These are phyloP conservation scores for Rhinichthys klamathensis DNA, from an alignment of 2,113 vertebrate species.

Conservation along the genomic window DNA sequence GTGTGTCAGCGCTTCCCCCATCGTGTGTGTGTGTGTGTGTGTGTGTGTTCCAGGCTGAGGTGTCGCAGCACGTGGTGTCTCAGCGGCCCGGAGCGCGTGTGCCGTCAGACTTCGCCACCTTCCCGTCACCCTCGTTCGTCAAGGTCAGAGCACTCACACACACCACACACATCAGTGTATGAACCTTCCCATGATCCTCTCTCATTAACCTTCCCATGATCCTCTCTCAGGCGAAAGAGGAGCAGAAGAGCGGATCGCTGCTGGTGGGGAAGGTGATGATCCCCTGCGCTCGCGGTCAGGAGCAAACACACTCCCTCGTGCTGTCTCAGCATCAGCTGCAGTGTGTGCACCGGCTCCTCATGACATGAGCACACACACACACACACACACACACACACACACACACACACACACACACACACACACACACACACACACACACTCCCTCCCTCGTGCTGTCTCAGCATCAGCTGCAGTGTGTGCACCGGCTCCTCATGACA, in stretches of 20 bases:
- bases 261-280: conserved; percentile 84
- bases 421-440: no score
- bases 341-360: conserved; percentile 82
- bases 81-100: conserved; percentile 82
- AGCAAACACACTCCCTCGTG: conserved; percentile 83
- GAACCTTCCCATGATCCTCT: neutral
- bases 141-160: conserved; percentile 77
- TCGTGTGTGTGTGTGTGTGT: neutral
- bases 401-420: neutral
- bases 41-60: conserved; percentile 79
- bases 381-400: neutral
- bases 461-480: no score
- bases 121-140: conserved; percentile 85
- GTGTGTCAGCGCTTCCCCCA: neutral
- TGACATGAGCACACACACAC: conserved; percentile 62
- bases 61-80: conserved; percentile 82
- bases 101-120: conserved; percentile 84
- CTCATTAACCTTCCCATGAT: conserved; percentile 50
- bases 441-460: no score
- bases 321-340: conserved; percentile 86
- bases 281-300: conserved; percentile 82
- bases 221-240: conserved; percentile 81
- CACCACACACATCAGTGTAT: no score
- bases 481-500: no score
- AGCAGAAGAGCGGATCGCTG: conserved; percentile 77